Evolutionary conservation across 92 coral and sea anemone species (phyloP).

Genomic region (Ricordea florida): DNA sequence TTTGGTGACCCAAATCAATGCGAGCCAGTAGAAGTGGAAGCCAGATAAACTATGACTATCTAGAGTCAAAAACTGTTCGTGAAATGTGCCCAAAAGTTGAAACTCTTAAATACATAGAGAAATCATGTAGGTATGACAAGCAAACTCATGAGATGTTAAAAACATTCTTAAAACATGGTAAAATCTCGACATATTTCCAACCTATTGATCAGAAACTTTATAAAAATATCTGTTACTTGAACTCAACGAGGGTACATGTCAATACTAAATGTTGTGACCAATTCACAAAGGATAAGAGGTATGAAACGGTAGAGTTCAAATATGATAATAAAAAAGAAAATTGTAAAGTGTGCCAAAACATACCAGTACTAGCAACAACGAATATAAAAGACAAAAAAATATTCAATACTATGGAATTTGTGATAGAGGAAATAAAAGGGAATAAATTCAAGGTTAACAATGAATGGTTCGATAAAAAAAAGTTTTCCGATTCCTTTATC

Average conservation of each 20-base stretch:
- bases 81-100: slow-evolving; percentile 44
- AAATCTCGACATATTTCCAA: neutral
- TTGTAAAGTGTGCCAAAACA: neutral
- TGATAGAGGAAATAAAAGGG: slow-evolving; percentile 4
- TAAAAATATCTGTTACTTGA: slow-evolving; percentile 33
- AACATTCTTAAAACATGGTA: slow-evolving; percentile 21
- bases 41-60: slow-evolving; percentile 18
- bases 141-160: slow-evolving; percentile 25
- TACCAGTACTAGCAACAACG: slow-evolving; percentile 44
- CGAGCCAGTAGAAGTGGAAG: slow-evolving; percentile 42
- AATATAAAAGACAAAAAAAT: slow-evolving; percentile 21
- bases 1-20: slow-evolving; percentile 64
- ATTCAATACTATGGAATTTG: slow-evolving; percentile 35
- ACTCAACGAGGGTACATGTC: slow-evolving; percentile 20
- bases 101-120: slow-evolving; percentile 34
- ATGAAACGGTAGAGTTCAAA: neutral
- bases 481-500: slow-evolving; percentile 18
- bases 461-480: neutral
- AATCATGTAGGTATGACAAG: slow-evolving; percentile 18
- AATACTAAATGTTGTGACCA: slow-evolving; percentile 21
- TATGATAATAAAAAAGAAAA: slow-evolving; percentile 4
- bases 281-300: slow-evolving; percentile 6
- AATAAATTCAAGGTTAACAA: neutral
- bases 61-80: neutral
- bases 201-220: neutral